These are phyloP conservation scores for Bombus cullumanus DNA, from an alignment of 1,140 invertebrate genomes.

Conservation along the genomic window DNA sequence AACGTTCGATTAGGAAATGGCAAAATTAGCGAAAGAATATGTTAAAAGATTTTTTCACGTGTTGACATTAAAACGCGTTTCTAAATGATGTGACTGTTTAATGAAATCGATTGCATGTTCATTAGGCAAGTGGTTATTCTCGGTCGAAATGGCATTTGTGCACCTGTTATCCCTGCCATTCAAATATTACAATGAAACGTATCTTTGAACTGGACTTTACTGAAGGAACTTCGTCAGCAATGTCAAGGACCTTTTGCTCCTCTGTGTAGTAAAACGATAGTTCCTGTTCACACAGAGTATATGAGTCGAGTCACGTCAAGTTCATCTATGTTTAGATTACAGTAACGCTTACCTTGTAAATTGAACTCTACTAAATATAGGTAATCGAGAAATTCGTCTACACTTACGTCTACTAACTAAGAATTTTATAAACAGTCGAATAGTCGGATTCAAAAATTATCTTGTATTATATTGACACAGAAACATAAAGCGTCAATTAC, in stretches of 20 bases:
- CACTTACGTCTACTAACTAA: background rate
- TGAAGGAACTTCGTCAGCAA: constrained; percentile 30
- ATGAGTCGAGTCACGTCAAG: constrained; percentile 37
- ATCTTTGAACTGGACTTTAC: constrained; percentile 37
- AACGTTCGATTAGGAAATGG: background rate
- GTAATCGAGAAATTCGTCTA: background rate
- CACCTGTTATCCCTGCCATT: constrained; percentile 29
- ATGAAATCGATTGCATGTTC: background rate
- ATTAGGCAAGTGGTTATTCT: background rate
- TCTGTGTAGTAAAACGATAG: constrained; percentile 44
- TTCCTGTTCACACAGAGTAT: constrained; percentile 49
- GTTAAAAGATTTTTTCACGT: background rate
- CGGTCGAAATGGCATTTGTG: background rate
- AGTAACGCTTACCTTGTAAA: constrained; percentile 15
- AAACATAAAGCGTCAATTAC: background rate
- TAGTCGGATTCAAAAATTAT: background rate
- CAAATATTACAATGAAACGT: constrained; percentile 38
- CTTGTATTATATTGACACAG: background rate
- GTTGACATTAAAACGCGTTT: background rate
- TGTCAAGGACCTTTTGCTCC: constrained; percentile 53
- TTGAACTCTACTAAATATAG: background rate
- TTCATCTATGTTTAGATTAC: constrained; percentile 48
- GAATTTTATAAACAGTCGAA: background rate
- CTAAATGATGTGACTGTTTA: background rate
- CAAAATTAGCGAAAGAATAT: background rate